Base-by-base conservation (phyloP, 2,888 invertebrate genomes). In the Sphaerophoria taeniata region DNA sequence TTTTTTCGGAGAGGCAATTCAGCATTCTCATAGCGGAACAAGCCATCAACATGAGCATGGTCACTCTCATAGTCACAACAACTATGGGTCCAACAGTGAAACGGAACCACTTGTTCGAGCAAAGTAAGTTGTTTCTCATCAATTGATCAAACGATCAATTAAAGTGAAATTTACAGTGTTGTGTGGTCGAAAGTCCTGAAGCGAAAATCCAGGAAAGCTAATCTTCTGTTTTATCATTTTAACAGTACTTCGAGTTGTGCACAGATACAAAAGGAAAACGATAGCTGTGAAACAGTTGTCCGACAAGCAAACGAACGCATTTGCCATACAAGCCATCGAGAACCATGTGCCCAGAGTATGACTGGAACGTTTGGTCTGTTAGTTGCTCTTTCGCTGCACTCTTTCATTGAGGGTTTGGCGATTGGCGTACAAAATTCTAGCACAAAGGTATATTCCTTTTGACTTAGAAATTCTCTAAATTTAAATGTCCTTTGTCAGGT, bases 381-480 rank as follows among this genome's bases (percentile, higher is more conserved):
- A 24, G 92, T 95, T 36, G 97, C 97, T 0, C 91, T 97, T 69
- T 95, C 96, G 0, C 93, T 96, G 81, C 97, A 97, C 89, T 95
- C 97, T 16, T 91, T 96, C 12, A 92, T 97, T 85, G 97, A 97
- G 90, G 97, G 97, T 1, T 90, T 97, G 69, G 96, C 97, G 0
- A 95, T 97, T 88, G 97, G 97, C 0, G 92, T 97, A 47, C 96
- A 97, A 90, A 93, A 93, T 73, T 93, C 93, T 12, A 89, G 94
- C 12, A 91, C 94, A 2, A 94, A 95, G 93, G 96, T 96, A 90
- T 24, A 2, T 24, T 24, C 24, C 2, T 24, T 24, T 2, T 16
- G n/a, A 11, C 1, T 36, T 16, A 3, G 2, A 36, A 16, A 16
- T 1, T 43, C 1, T 1, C 0, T 39, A 24, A 80, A 9, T 53